Percentiles rank a stretch among this genome's conserved stretches.
phyloP scores from a whole-genome alignment of 92 coral and sea anemone species.

The Umimayanthus kanabou region DNA sequence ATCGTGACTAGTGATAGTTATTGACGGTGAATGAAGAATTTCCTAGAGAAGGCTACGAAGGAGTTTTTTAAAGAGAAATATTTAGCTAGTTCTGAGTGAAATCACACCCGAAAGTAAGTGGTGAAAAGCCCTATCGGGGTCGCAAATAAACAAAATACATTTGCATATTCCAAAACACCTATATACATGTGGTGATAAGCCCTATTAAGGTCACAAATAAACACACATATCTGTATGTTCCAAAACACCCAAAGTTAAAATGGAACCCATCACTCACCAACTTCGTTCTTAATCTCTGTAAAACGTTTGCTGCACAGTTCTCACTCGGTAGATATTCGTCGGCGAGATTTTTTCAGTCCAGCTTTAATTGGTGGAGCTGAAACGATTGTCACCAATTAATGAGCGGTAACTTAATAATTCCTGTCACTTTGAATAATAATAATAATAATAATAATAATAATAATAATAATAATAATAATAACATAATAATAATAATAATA shows the following conservation, averaged over 20 bases:
- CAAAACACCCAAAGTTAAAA: background rate
- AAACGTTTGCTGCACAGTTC: constrained; percentile 81
- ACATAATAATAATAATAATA: no score
- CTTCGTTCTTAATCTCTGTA: constrained; percentile 92
- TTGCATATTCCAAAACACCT: background rate
- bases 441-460: no score
- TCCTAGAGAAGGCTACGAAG: no score
- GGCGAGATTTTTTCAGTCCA: constrained; percentile 62
- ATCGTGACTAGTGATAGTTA: no score
- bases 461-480: no score
- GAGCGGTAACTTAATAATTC: no score
- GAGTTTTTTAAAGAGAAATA: no score
- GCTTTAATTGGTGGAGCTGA: constrained; percentile 79
- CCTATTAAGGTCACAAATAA: background rate
- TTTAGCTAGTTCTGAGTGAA: no score
- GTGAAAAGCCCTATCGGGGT: background rate
- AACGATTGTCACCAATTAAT: background rate
- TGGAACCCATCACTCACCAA: constrained; percentile 60
- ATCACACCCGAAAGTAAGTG: no score
- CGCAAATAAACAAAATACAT: background rate
- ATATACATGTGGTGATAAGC: no score
- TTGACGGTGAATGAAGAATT: no score
- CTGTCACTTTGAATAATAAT: no score
- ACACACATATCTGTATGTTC: background rate
- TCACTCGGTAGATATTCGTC: constrained; percentile 57